These are phyloP conservation scores for Thera britannica DNA, from an alignment of 2,888 invertebrate genomes.

Conservation along the genomic window DNA sequence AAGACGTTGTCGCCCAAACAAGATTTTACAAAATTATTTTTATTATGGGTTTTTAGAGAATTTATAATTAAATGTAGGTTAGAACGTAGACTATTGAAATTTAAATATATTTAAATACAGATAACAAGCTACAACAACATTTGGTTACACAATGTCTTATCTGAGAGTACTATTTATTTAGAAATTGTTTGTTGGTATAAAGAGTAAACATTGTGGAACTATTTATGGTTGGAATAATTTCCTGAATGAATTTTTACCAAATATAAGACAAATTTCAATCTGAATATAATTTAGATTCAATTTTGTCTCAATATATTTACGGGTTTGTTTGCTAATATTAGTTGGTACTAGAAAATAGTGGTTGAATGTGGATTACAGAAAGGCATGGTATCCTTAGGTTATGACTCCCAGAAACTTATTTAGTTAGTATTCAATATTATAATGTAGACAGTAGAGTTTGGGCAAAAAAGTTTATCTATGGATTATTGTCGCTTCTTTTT, in stretches of 20 bases:
- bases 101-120: background rate
- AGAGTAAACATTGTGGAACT: no score
- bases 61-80: background rate
- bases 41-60: no score
- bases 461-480: background rate
- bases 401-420: no score
- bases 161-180: background rate
- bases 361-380: background rate
- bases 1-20: no score
- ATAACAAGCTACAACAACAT: background rate
- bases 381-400: background rate
- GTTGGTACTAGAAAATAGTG: background rate
- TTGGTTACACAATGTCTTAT: background rate
- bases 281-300: no score
- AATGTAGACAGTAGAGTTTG: background rate
- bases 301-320: background rate
- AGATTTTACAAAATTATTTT: no score
- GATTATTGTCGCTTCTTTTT: background rate
- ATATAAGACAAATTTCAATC: no score
- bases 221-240: no score
- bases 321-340: background rate
- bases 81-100: background rate
- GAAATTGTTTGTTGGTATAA: no score
- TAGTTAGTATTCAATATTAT: background rate
- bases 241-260: no score